Conservation (phyloP, 2,888 invertebrate species). For the Mylabris sibirica region DNA sequence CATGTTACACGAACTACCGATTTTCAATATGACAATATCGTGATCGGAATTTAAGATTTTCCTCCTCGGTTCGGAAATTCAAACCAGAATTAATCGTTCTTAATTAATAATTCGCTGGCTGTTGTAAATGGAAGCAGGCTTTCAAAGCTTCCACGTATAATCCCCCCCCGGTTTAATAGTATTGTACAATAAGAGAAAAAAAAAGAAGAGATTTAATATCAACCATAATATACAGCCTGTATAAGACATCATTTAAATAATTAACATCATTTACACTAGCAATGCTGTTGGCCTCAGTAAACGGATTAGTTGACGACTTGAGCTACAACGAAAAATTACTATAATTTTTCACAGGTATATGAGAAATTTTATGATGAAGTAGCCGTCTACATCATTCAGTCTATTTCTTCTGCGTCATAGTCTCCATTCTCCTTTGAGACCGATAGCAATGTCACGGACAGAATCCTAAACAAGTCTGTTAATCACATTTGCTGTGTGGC, state of each 20-base stretch:
- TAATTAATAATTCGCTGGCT: slow-evolving; percentile 26
- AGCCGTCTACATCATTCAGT: slow-evolving; percentile 35
- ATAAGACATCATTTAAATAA: slow-evolving; percentile 31
- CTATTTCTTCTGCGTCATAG: slow-evolving; percentile 41
- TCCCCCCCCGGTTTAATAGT: neutral
- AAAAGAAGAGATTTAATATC: neutral
- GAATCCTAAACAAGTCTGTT: slow-evolving; percentile 59
- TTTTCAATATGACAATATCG: slow-evolving; percentile 14
- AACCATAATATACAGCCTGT: slow-evolving; percentile 7
- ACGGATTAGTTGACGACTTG: slow-evolving; percentile 40
- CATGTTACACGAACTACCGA: neutral
- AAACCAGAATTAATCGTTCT: neutral
- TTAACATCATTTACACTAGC: slow-evolving; percentile 34
- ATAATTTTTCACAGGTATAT: slow-evolving; percentile 55
- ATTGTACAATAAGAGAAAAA: neutral
- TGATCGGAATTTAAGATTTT: slow-evolving; percentile 20
- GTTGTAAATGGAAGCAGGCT: slow-evolving; percentile 1
- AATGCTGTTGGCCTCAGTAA: slow-evolving; percentile 18
- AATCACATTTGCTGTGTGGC: slow-evolving; percentile 55
- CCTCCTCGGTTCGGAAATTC: slow-evolving; percentile 14
- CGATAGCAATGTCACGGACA: slow-evolving; percentile 50
- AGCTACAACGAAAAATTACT: slow-evolving; percentile 44
- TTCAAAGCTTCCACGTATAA: neutral
- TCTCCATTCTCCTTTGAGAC: slow-evolving; percentile 44
- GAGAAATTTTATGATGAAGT: slow-evolving; percentile 52